These are phyloP conservation scores for Oenanthe oenanthe DNA, from an alignment of 2,113 vertebrate genomes.

Conservation along the genomic window DNA sequence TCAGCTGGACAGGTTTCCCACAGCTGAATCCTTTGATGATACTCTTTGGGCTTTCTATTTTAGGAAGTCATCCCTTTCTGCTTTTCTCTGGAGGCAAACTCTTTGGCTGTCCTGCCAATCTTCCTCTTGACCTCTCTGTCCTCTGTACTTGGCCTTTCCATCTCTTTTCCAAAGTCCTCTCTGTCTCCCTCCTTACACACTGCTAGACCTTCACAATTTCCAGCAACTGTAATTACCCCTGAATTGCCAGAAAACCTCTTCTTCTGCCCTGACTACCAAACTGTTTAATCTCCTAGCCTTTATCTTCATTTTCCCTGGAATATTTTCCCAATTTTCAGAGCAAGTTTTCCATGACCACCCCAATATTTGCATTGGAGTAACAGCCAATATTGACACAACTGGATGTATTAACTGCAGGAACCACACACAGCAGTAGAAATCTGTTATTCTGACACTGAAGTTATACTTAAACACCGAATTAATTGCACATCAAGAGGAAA, in stretches of 20 bases:
- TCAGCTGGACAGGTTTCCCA: conserved; percentile 71
- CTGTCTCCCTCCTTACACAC: not conserved
- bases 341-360: not conserved
- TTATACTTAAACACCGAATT: conserved; percentile 46
- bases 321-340: not conserved
- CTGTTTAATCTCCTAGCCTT: not conserved
- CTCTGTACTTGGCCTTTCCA: conserved; percentile 29
- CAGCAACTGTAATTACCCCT: not conserved
- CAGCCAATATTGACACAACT: conserved; percentile 43
- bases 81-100: conserved; percentile 60
- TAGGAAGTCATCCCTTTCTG: conserved; percentile 55
- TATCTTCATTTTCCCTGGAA: not conserved
- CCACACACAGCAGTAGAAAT: conserved; percentile 15
- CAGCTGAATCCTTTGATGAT: conserved; percentile 71
- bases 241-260: not conserved
- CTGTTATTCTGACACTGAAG: conserved; percentile 28
- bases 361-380: not conserved
- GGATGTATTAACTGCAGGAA: conserved; percentile 40
- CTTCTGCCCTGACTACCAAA: not conserved
- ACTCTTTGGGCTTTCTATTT: conserved; percentile 66
- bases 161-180: conserved; percentile 5
- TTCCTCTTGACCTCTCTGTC: conserved; percentile 50
- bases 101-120: conserved; percentile 65
- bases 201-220: not conserved
- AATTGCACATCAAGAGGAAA: conserved; percentile 53